Percentiles rank a stretch among this genome's conserved stretches.
Conservation (phyloP, 1,140 invertebrate species). For the Oncopodura yosiiana region DNA sequence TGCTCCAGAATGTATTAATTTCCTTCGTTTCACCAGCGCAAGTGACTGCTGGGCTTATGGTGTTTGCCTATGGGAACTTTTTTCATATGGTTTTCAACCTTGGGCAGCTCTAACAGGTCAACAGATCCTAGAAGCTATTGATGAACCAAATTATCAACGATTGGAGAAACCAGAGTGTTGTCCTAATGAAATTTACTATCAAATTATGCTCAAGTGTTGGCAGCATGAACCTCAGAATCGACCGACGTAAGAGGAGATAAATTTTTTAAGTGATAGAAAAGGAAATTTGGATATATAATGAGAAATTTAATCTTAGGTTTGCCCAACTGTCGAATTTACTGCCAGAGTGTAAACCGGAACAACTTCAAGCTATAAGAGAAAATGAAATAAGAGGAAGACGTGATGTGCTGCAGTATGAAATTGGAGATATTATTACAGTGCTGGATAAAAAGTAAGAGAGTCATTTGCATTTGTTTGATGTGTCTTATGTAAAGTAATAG, state of each 20-base stretch:
- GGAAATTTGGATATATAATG: no score
- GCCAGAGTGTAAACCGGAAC: constrained; percentile 80
- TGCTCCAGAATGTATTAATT: constrained; percentile 95
- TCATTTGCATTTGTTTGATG: no score
- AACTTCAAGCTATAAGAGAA: constrained; percentile 66
- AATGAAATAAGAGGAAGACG: constrained; percentile 36
- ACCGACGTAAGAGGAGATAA: no score
- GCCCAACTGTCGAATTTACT: constrained; percentile 67
- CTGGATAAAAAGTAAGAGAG: constrained; percentile 69
- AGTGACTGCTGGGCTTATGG: constrained; percentile 97
- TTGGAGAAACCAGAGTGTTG: constrained; percentile 89
- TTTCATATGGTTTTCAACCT: constrained; percentile 90
- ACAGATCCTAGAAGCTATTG: constrained; percentile 91
- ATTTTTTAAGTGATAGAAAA: no score
- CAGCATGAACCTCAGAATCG: constrained; percentile 77
- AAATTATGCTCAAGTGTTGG: constrained; percentile 92
- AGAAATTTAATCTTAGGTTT: no score
- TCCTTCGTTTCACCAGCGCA: constrained; percentile 85
- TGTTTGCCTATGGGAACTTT: constrained; percentile 99
- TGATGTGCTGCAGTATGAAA: constrained; percentile 69
- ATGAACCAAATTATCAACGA: constrained; percentile 78
- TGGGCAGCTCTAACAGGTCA: constrained; percentile 92
- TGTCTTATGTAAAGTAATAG: no score
- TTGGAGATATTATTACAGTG: constrained; percentile 86
- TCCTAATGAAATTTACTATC: constrained; percentile 77